Evolutionary conservation across 2,888 invertebrate genomes (phyloP).

Genomic region (Hyposoter dolosus): DNA sequence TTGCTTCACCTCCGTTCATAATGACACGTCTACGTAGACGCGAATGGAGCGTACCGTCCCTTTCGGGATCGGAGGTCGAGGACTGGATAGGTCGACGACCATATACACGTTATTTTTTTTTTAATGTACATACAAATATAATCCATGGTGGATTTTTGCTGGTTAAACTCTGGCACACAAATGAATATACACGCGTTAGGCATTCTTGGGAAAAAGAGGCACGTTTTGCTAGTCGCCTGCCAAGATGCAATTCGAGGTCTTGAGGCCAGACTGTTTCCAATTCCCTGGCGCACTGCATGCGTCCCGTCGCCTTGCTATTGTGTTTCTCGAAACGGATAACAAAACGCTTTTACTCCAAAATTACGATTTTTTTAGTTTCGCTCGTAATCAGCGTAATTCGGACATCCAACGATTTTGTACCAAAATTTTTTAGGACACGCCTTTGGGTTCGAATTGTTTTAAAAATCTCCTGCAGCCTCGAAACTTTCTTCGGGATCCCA

Average conservation of each 20-base stretch:
- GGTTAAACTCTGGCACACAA: background rate
- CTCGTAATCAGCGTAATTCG: constrained; percentile 17
- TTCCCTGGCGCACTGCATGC: constrained; percentile 34
- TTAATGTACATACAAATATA: background rate
- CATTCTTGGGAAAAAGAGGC: constrained; percentile 50
- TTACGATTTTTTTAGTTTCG: background rate
- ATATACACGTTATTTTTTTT: background rate
- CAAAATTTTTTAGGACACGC: background rate
- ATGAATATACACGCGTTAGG: background rate
- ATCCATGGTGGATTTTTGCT: background rate
- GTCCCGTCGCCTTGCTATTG: constrained; percentile 41
- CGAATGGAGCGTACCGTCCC: constrained; percentile 21
- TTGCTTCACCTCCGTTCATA: constrained; percentile 7
- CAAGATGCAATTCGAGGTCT: constrained; percentile 72
- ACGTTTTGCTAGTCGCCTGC: constrained; percentile 28
- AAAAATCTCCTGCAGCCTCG: background rate
- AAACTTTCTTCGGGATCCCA: constrained; percentile 30
- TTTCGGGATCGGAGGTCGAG: constrained; percentile 64
- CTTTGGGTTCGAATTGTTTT: background rate
- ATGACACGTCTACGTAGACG: constrained; percentile 3
- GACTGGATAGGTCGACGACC: constrained; percentile 37
- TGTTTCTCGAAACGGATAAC: background rate
- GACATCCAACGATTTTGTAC: background rate
- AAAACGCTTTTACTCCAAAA: background rate
- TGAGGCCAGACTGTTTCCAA: constrained; percentile 72